A percentile compares a stretch with the other conserved stretches of the same genome.
phyloP scores from a whole-genome alignment of 2,888 invertebrate species.

The Crioceris asparagi region DNA sequence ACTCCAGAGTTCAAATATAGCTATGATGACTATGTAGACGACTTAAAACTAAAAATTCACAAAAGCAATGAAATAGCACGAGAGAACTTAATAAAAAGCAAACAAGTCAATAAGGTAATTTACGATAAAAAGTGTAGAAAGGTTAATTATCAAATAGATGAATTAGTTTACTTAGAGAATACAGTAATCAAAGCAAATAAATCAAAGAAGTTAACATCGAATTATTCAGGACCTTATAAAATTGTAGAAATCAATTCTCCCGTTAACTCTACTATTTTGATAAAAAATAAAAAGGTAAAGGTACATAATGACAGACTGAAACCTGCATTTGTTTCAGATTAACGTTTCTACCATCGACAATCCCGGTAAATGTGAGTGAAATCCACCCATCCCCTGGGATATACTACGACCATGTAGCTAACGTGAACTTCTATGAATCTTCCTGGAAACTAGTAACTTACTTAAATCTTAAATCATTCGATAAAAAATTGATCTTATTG shows the following conservation, averaged over 20 bases:
- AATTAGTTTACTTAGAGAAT: conserved; percentile 5
- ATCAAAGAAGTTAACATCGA: conserved; percentile 8
- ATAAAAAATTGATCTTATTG: conserved; percentile 6
- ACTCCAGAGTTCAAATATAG: conserved; percentile 23
- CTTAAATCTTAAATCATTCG: conserved; percentile 6
- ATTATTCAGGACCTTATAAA: conserved; percentile 10
- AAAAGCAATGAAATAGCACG: conserved; percentile 19
- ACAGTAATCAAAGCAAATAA: conserved; percentile 5
- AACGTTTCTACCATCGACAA: not conserved
- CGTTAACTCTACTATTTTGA: conserved; percentile 8
- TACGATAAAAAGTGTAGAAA: conserved; percentile 13
- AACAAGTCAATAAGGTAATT: conserved; percentile 17
- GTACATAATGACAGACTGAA: conserved; percentile 10
- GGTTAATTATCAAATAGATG: conserved; percentile 4
- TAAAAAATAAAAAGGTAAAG: conserved; percentile 10
- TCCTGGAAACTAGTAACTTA: conserved; percentile 10
- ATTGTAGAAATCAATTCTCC: conserved; percentile 7
- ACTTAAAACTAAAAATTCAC: conserved; percentile 20
- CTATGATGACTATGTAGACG: conserved; percentile 21
- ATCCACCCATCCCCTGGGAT: conserved; percentile 5
- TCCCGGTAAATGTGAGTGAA: no score
- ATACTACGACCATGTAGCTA: conserved; percentile 7
- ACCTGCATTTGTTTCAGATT: conserved; percentile 12
- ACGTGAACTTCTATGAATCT: conserved; percentile 6
- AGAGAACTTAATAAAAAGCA: conserved; percentile 16